Evolutionary conservation across 2,888 invertebrate genomes (phyloP).

Genomic region (Heteromurus nitidus): DNA sequence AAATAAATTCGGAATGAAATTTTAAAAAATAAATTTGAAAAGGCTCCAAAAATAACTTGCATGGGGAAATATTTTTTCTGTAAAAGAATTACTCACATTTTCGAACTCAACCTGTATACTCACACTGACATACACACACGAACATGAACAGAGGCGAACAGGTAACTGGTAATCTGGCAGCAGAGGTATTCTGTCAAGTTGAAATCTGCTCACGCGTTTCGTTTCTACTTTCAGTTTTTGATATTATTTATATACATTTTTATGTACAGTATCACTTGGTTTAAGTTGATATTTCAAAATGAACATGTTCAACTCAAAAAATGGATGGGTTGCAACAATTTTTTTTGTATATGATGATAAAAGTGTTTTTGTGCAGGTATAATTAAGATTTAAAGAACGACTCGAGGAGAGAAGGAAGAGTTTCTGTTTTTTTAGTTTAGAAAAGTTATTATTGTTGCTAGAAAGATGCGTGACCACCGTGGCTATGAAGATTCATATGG

Average conservation of each 20-base stretch:
- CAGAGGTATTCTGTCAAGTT: slow-evolving; percentile 39
- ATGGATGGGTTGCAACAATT: too few relatives aligned
- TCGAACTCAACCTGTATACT: background rate
- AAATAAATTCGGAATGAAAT: too few relatives aligned
- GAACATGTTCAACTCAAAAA: too few relatives aligned
- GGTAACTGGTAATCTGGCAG: slow-evolving; percentile 8
- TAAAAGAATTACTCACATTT: background rate
- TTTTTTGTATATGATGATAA: too few relatives aligned
- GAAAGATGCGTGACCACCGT: slow-evolving; percentile 68
- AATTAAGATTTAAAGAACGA: too few relatives aligned
- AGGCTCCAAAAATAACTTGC: too few relatives aligned
- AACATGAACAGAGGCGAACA: background rate
- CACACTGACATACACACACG: slow-evolving; percentile 7
- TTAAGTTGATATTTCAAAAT: too few relatives aligned
- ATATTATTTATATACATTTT: background rate
- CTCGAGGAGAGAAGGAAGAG: too few relatives aligned
- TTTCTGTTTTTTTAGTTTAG: too few relatives aligned
- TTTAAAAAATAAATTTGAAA: too few relatives aligned
- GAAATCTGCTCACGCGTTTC: slow-evolving; percentile 26
- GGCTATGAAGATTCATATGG: slow-evolving; percentile 69
- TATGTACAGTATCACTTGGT: too few relatives aligned
- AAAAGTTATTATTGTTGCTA: slow-evolving; percentile 52
- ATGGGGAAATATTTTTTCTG: background rate
- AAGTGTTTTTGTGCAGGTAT: too few relatives aligned
- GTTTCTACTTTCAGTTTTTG: background rate